Evolutionary conservation across 2,113 vertebrate genomes (phyloP).

Genomic region (Catharus fuscescens): DNA sequence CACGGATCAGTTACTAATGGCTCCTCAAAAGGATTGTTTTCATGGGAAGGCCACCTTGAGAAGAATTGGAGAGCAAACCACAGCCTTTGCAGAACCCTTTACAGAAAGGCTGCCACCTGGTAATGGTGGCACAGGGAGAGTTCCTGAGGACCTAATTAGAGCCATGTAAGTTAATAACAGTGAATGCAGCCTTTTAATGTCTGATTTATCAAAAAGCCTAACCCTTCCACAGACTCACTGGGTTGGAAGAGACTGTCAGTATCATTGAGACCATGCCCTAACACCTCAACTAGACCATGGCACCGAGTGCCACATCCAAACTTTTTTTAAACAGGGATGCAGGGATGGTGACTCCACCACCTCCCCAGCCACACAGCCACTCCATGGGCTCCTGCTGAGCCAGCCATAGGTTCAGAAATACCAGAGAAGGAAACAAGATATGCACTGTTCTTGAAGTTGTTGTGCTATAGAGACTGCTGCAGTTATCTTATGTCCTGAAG

Average conservation of each 20-base stretch:
- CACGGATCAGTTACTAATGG: not conserved
- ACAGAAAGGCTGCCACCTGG: not conserved
- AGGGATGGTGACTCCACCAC: not conserved
- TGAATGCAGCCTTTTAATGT: not conserved
- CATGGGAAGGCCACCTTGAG: not conserved
- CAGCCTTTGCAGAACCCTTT: not conserved
- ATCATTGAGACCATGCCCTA: not conserved
- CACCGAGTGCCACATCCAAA: rapidly evolving
- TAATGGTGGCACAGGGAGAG: not conserved
- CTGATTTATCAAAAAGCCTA: not conserved
- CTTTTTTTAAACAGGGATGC: not conserved
- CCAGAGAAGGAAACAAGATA: not conserved
- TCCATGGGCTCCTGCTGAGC: not conserved
- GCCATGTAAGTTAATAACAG: not conserved
- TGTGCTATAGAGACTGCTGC: not conserved
- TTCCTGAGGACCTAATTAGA: not conserved
- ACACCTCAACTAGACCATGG: not conserved
- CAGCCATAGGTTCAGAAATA: not conserved
- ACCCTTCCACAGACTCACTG: not conserved
- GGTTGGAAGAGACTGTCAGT: not conserved
- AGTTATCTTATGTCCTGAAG: not conserved
- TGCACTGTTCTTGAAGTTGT: not conserved
- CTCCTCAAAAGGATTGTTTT: not conserved
- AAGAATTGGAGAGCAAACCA: not conserved
- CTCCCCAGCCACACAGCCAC: not conserved